These are phyloP conservation scores for Ophraella communa DNA, from an alignment of 2,888 invertebrate species.

Conservation along the genomic window DNA sequence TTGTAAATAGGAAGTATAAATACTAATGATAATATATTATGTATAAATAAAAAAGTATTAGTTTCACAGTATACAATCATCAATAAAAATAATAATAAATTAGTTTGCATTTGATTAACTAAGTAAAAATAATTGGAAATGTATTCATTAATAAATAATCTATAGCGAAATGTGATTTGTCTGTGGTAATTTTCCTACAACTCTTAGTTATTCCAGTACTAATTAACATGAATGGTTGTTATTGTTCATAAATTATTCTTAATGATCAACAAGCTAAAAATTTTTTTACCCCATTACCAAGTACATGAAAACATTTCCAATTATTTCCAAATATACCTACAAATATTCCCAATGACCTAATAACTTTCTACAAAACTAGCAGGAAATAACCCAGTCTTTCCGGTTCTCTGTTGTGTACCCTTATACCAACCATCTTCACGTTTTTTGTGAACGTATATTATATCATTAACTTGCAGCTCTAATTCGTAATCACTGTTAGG, in stretches of 20 bases:
- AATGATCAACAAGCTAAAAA: background rate
- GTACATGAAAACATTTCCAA: background rate
- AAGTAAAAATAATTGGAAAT: background rate
- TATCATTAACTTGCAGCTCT: constrained; percentile 87
- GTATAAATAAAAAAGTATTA: background rate
- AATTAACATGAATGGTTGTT: too few species aligned
- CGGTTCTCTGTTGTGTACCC: constrained; percentile 87
- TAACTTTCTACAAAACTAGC: constrained; percentile 80
- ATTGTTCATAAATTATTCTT: too few species aligned
- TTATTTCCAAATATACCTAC: background rate
- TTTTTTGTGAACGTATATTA: constrained; percentile 89
- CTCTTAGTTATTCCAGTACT: too few species aligned
- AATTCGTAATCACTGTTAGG: constrained; percentile 93
- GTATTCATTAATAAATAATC: background rate
- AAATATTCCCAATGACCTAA: constrained; percentile 29
- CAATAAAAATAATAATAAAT: background rate
- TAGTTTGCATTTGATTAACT: background rate
- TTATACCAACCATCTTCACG: constrained; percentile 96
- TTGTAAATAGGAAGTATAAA: background rate
- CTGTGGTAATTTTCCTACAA: too few species aligned
- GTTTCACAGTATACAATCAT: background rate
- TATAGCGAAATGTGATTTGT: too few species aligned
- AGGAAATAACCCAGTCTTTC: constrained; percentile 92
- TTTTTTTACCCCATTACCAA: background rate
- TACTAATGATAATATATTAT: background rate